Evolutionary conservation across 2,113 vertebrate genomes (phyloP).

Genomic region (Cromileptes altivelis): DNA sequence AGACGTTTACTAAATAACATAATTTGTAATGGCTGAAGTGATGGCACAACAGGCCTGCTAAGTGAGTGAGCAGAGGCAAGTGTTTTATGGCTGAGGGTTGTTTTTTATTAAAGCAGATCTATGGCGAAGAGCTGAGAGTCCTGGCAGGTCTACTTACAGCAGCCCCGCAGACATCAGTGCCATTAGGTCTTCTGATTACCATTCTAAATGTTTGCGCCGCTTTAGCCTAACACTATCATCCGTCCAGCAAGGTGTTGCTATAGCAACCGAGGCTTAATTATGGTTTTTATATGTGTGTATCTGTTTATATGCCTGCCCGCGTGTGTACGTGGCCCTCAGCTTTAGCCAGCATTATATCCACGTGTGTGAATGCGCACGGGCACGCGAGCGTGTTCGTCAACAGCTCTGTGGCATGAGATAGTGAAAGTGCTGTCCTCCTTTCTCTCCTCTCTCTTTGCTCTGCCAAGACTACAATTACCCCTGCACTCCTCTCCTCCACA

Average conservation of each 20-base stretch:
- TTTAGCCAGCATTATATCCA: constrained; percentile 32
- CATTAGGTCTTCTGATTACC: constrained; percentile 76
- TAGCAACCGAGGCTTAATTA: constrained; percentile 84
- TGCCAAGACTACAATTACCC: constrained; percentile 86
- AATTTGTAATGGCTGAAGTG: constrained; percentile 86
- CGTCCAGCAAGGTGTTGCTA: constrained; percentile 76
- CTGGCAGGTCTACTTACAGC: constrained; percentile 58
- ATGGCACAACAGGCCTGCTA: constrained; percentile 79
- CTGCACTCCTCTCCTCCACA: constrained; percentile 77
- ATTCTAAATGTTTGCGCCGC: constrained; percentile 76
- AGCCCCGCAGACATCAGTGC: constrained; percentile 64
- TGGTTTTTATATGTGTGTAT: constrained; percentile 48
- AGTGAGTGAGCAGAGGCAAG: constrained; percentile 77
- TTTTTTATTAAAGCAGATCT: constrained; percentile 69
- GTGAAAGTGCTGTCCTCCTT: constrained; percentile 70
- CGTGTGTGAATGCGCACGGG: not conserved
- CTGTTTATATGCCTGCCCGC: constrained; percentile 32
- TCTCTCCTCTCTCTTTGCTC: constrained; percentile 65
- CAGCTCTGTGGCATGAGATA: constrained; percentile 68
- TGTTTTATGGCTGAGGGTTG: constrained; percentile 62
- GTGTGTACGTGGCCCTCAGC: constrained; percentile 39
- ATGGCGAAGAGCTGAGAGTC: constrained; percentile 43
- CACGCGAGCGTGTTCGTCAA: constrained; percentile 33
- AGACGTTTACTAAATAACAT: constrained; percentile 88
- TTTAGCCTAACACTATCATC: constrained; percentile 59